Conservation (phyloP, 2,888 invertebrate genomes). For the Belgica antarctica region DNA sequence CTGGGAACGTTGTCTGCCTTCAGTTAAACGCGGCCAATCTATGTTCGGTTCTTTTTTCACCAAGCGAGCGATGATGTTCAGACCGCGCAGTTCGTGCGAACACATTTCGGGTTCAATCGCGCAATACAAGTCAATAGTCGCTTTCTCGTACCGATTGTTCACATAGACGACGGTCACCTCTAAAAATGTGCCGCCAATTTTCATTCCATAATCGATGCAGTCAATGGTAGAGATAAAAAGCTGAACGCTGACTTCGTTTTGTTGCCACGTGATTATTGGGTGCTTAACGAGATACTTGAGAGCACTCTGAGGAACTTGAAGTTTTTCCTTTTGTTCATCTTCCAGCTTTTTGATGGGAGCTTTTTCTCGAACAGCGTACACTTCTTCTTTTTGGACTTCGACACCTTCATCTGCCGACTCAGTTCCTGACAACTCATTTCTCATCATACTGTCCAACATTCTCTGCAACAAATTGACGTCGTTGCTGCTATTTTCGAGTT, state of each 20-base stretch:
- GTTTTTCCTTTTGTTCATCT: neutral
- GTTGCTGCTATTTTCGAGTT: too few species aligned
- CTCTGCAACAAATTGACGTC: too few species aligned
- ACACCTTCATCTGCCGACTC: neutral
- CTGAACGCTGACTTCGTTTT: neutral
- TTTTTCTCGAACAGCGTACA: neutral
- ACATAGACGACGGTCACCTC: neutral
- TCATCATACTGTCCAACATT: neutral
- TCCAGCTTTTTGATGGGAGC: neutral
- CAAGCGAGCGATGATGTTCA: neutral
- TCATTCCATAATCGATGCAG: neutral
- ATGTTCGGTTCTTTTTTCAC: neutral
- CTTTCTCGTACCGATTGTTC: neutral
- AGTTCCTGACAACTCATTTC: neutral
- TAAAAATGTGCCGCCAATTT: neutral
- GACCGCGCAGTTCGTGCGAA: neutral
- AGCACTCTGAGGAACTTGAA: neutral
- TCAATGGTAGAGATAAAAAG: neutral
- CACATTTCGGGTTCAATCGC: neutral
- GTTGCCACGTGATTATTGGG: neutral
- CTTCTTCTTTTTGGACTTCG: neutral
- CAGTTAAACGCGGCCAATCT: constrained; percentile 5
- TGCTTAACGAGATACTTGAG: neutral
- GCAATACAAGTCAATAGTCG: neutral
- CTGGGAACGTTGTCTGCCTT: neutral